These are phyloP conservation scores for Coptodon rendalli DNA, from an alignment of 2,113 vertebrate species.

Conservation along the genomic window DNA sequence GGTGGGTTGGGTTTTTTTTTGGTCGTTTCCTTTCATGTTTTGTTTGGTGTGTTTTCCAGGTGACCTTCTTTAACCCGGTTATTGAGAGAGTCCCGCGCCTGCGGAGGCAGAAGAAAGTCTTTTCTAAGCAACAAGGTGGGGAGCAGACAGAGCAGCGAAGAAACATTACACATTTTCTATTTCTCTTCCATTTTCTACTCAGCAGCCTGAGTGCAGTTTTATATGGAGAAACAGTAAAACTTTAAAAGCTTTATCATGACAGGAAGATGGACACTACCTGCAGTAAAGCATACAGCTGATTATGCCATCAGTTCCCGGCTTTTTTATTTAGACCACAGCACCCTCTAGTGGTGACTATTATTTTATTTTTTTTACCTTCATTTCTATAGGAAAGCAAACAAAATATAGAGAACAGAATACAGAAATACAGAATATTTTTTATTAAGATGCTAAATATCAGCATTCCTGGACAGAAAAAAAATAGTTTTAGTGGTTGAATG, in stretches of 20 bases:
- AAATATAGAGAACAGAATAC: background rate
- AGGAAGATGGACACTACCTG: background rate
- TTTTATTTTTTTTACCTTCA: background rate
- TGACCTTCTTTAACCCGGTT: constrained; percentile 85
- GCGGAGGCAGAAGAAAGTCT: constrained; percentile 85
- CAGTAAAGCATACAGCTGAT: background rate
- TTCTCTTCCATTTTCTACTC: background rate
- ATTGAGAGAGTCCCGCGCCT: constrained; percentile 85
- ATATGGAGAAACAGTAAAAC: background rate
- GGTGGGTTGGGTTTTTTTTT: rapidly evolving
- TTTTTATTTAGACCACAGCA: background rate
- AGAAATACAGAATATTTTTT: background rate
- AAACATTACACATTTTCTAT: background rate
- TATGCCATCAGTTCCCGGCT: background rate
- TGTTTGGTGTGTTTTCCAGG: constrained; percentile 60
- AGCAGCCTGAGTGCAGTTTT: background rate
- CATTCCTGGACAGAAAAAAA: background rate
- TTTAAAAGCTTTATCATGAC: background rate
- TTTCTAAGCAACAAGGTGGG: constrained; percentile 88
- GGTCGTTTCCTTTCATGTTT: background rate
- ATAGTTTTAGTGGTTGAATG: background rate
- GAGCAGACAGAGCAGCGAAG: background rate
- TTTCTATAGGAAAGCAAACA: background rate
- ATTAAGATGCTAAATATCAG: background rate
- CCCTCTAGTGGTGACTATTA: constrained; percentile 30